These are phyloP conservation scores for Apocrypta bakeri DNA, from an alignment of 1,140 invertebrate species.

Conservation along the genomic window DNA sequence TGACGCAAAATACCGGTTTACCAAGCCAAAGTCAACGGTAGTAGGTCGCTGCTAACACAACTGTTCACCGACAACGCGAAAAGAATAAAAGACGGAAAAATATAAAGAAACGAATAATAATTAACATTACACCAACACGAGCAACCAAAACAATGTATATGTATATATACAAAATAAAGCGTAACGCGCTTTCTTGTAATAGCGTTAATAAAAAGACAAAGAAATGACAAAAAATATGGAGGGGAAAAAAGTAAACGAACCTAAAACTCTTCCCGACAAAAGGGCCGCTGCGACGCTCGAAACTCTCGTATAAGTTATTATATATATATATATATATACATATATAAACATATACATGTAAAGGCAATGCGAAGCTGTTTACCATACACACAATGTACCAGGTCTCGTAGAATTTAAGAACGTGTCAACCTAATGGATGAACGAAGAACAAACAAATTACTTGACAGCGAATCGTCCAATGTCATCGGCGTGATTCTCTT, in stretches of 20 bases:
- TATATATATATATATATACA: not conserved
- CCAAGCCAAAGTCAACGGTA: not conserved
- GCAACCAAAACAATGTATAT: not conserved
- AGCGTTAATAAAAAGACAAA: not conserved
- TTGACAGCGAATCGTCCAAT: too few species aligned
- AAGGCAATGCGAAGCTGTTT: constrained; percentile 30
- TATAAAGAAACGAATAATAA: too few species aligned
- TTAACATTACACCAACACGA: not conserved
- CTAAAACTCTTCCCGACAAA: constrained; percentile 44
- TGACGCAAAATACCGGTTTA: not conserved
- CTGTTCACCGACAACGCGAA: too few species aligned
- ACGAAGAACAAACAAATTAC: too few species aligned
- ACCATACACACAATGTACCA: constrained; percentile 25
- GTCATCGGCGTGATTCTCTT: too few species aligned
- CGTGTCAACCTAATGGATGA: not conserved
- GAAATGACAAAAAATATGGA: constrained; percentile 1
- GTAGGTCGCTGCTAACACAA: not conserved
- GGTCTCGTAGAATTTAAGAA: constrained; percentile 28
- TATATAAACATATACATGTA: constrained; percentile 48
- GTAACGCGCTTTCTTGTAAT: not conserved
- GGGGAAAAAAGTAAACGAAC: constrained; percentile 16
- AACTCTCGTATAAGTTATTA: constrained; percentile 38
- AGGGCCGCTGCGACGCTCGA: constrained; percentile 42
- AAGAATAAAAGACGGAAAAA: too few species aligned
- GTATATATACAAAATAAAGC: constrained; percentile 2